phyloP scores from a whole-genome alignment of 2,888 invertebrate species.

The Coleophora deauratella region DNA sequence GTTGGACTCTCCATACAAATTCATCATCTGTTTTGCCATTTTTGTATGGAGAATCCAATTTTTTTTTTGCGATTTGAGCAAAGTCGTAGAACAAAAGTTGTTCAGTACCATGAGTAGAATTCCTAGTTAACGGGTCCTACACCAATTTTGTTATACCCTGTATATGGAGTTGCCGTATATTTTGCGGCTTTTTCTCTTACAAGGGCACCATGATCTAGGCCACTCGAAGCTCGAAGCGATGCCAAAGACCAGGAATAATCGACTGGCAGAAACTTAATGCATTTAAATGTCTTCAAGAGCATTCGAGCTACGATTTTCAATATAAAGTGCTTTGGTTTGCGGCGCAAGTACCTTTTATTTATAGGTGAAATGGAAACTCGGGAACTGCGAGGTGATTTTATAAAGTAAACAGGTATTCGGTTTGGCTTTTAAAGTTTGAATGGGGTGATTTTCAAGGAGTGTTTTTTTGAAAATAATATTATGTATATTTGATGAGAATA shows the following conservation, averaged over 20 bases:
- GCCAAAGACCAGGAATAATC: constrained; percentile 30
- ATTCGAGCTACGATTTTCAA: constrained; percentile 14
- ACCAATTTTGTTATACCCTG: too few species aligned
- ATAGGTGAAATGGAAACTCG: constrained; percentile 5
- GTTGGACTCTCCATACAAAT: too few species aligned
- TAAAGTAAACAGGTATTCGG: background rate
- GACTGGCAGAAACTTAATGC: constrained; percentile 35
- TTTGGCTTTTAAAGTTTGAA: background rate
- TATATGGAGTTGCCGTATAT: too few species aligned
- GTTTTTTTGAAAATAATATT: too few species aligned
- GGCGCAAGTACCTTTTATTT: constrained; percentile 7
- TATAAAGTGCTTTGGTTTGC: constrained; percentile 15
- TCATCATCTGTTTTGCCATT: too few species aligned
- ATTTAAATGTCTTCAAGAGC: constrained; percentile 31
- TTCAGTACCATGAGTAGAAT: too few species aligned
- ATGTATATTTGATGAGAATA: too few species aligned
- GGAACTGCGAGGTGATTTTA: background rate
- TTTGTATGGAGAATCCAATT: too few species aligned
- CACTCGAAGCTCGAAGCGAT: constrained; percentile 23
- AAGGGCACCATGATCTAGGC: constrained; percentile 16
- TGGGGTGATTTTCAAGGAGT: background rate
- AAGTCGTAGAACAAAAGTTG: too few species aligned
- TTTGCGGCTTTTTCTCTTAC: too few species aligned
- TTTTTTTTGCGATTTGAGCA: too few species aligned
- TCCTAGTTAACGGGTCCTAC: too few species aligned